Percentiles rank a stretch among this genome's conserved stretches.
phyloP scores from a whole-genome alignment of 2,113 vertebrate genomes.

The Scomber japonicus region DNA sequence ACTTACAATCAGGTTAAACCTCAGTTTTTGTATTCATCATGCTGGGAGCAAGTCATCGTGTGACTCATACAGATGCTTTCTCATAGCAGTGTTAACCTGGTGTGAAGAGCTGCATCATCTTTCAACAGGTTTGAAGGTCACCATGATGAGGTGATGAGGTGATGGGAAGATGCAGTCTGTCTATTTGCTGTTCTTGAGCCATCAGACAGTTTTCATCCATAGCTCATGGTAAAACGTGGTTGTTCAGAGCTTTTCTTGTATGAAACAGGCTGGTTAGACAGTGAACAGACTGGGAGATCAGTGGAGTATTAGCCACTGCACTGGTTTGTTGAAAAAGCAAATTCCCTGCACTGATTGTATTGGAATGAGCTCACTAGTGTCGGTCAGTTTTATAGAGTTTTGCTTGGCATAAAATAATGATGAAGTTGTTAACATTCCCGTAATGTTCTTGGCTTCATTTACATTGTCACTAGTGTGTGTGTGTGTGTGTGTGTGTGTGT shows the following conservation, averaged over 20 bases:
- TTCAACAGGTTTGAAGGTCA: conserved; percentile 29
- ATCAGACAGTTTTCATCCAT: not conserved
- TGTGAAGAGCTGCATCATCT: conserved; percentile 26
- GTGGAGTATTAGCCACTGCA: not conserved
- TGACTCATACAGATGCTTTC: conserved; percentile 57
- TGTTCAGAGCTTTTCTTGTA: not conserved
- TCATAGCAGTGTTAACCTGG: conserved; percentile 31
- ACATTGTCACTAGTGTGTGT: not conserved
- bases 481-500: not conserved
- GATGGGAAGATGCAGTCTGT: not conserved
- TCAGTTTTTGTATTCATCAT: conserved; percentile 35
- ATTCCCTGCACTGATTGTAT: conserved; percentile 51
- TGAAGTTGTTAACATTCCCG: conserved; percentile 46
- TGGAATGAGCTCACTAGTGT: conserved; percentile 44
- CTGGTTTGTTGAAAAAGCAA: conserved; percentile 21
- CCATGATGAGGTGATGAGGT: not conserved
- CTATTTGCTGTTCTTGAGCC: not conserved
- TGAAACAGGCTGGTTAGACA: not conserved
- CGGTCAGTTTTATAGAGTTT: conserved; percentile 45
- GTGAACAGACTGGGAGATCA: conserved; percentile 10
- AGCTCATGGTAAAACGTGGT: not conserved
- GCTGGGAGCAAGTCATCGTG: conserved; percentile 11
- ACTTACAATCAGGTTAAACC: conserved; percentile 33
- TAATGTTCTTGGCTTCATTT: conserved; percentile 44
- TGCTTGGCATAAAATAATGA: conserved; percentile 33